Evolutionary conservation across 2,888 invertebrate genomes (phyloP), one percentile per base, ranked within the genome.

Genomic region (Pristionchus mayeri): DNA sequence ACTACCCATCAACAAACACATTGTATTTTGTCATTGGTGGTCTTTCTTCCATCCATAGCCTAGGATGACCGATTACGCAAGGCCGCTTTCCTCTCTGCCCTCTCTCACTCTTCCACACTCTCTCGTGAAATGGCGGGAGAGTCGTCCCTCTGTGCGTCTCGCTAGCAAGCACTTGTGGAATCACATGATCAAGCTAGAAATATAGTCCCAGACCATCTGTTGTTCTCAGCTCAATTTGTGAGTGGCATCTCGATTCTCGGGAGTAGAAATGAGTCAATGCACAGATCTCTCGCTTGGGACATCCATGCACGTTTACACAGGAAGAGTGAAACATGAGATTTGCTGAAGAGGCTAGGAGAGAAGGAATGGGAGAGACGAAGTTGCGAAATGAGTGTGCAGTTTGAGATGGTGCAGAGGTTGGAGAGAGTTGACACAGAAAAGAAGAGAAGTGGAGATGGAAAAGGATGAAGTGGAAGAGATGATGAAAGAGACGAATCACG

Each of bases 271-370:
- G 63, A 34, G 30, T 63, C 34, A 34, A 11, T 16, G 63, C 13
- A 6, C 13, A 13, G 11, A 27, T 16, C 13, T 27, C 30, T 34
- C 63, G 63, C 24, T 27, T 52, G n/a, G 52, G 3, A n/a, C 57
- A 63, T 63, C 54, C 54, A 54, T 54, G 54, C 44, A 18, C 63
- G 63, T 63, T 63, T 63, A 63, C 63, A 63, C 37, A 67, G 37
- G n/a, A 6, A 18, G 13, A n/a, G 67, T 2, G 60, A 67, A 67
- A 67, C 37, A 18, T 67, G 67, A 37, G 67, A 67, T n/a, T n/a
- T n/a, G n/a, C n/a, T n/a, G n/a, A 6, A 21, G 3, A 37, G 60
- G 9, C 24, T 27, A 18, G 18, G 63, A 27, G 63, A 34, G 71
- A 71, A 13, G 40, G 40, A 34, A 16, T 7, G 24, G n/a, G 24